Percentiles rank a stretch among this genome's conserved stretches.
phyloP scores from a whole-genome alignment of 64 coral and sea anemone species.

The Anthopleura sola region DNA sequence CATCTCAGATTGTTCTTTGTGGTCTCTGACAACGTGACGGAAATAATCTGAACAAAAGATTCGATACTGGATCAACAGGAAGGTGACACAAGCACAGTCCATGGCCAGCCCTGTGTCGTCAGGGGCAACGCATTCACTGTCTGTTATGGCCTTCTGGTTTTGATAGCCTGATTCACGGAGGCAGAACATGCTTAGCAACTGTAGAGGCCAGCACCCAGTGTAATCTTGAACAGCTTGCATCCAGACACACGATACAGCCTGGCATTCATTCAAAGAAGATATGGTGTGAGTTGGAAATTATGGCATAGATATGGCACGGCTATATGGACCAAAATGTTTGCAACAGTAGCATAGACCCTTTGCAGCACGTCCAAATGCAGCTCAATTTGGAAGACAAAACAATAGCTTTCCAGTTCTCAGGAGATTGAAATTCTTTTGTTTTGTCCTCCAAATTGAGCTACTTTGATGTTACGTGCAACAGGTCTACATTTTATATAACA shows the following conservation, averaged over 20 bases:
- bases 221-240: constrained; percentile 76
- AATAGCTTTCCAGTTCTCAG: no score
- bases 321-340: no score
- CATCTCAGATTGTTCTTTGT: constrained; percentile 93
- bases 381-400: no score
- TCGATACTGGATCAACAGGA: constrained; percentile 81
- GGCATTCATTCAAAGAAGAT: neutral
- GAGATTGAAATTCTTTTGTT: no score
- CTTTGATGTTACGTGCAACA: no score
- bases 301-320: no score
- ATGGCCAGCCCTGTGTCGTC: constrained; percentile 94
- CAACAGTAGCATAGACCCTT: no score
- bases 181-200: constrained; percentile 94
- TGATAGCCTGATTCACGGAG: constrained; percentile 80
- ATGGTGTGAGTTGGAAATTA: no score
- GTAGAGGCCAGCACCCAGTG: constrained; percentile 86
- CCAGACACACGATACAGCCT: constrained; percentile 94
- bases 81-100: constrained; percentile 95
- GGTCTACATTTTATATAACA: no score
- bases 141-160: constrained; percentile 25
- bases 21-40: constrained; percentile 78
- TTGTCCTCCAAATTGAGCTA: no score
- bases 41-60: constrained; percentile 94
- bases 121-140: constrained; percentile 76
- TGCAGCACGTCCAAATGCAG: no score